Conservation (phyloP, 2,113 vertebrate species). For the Ondatra zibethicus region DNA sequence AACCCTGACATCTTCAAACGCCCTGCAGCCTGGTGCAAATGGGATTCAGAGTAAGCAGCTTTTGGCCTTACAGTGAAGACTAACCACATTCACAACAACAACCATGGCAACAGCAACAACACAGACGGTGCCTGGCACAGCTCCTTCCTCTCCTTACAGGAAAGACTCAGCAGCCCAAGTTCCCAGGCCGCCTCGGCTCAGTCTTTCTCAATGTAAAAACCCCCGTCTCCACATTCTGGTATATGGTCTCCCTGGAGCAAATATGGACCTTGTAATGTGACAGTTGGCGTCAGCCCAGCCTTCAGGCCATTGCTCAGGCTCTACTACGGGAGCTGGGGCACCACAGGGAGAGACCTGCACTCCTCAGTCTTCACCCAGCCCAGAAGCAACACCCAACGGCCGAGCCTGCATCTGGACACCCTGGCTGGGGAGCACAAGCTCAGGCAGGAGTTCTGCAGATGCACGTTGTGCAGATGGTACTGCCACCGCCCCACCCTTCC, state of each 20-base stretch:
- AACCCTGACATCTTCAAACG: background rate
- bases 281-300: background rate
- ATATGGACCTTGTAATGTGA: background rate
- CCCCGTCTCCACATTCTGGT: background rate
- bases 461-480: rapidly evolving
- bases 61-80: background rate
- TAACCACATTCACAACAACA: background rate
- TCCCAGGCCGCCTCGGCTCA: too few species aligned
- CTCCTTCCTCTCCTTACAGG: background rate
- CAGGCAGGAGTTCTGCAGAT: background rate
- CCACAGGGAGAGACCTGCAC: rapidly evolving
- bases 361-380: rapidly evolving
- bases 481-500: background rate
- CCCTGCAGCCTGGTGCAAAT: background rate
- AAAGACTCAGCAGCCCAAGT: background rate
- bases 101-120: too few species aligned
- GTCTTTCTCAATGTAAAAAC: background rate
- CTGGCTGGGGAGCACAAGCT: background rate
- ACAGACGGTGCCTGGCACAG: background rate
- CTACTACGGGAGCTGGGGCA: background rate
- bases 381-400: background rate
- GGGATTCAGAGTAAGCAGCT: background rate
- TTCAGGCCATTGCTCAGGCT: background rate
- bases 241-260: background rate
- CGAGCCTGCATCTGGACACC: rapidly evolving